Conservation (phyloP, 1,140 invertebrate genomes). For the Rhagoletis zephyria region DNA sequence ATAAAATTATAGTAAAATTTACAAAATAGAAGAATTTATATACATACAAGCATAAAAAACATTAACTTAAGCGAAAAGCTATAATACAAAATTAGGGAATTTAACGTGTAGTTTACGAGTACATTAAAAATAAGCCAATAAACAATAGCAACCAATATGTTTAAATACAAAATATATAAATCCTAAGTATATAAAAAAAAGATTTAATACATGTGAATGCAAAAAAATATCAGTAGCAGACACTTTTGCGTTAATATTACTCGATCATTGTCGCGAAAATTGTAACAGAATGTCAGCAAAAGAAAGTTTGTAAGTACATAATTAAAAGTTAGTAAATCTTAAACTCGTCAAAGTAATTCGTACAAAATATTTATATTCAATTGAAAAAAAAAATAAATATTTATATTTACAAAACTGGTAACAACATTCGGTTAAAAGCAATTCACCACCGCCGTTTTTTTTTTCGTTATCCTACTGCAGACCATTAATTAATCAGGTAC, state of each 20-base stretch:
- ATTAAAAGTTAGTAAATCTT: neutral
- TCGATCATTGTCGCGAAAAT: no score
- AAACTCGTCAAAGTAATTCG: neutral
- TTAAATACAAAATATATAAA: neutral
- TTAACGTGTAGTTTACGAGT: constrained; percentile 28
- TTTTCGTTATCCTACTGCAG: no score
- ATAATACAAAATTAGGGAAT: constrained; percentile 41
- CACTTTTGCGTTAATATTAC: no score
- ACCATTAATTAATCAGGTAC: no score
- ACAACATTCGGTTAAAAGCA: neutral
- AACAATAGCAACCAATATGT: neutral
- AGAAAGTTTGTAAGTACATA: neutral
- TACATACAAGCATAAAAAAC: neutral
- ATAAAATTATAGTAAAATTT: neutral
- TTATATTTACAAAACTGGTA: neutral
- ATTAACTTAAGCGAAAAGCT: neutral
- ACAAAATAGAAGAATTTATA: constrained; percentile 36
- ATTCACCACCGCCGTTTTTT: neutral
- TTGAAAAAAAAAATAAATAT: neutral
- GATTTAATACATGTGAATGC: no score
- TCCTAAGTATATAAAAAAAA: no score
- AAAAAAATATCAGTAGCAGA: no score
- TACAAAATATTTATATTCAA: neutral
- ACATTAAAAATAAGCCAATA: neutral
- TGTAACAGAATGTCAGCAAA: neutral